Evolutionary conservation across 2,888 invertebrate genomes (phyloP), one percentile per base, ranked within the genome.

Genomic region (Rhogogaster chlorosoma): DNA sequence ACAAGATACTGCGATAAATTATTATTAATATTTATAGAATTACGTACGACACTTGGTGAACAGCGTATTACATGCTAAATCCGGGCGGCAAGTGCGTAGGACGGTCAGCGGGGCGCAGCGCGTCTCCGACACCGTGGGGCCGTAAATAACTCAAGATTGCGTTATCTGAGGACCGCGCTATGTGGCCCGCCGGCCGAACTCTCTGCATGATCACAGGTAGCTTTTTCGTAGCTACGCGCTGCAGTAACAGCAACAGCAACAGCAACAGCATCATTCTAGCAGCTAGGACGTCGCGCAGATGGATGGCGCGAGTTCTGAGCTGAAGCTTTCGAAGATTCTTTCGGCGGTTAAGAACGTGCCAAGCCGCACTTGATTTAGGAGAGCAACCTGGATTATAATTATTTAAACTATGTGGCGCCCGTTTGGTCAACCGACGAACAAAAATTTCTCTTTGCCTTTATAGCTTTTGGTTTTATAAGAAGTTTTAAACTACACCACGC

Each of bases 141-240:
- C 89, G 89, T 89, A 90, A 90, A 90, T 89, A 89, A 90, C 89
- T 89, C 89, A 88, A 88, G 88, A 90, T 89, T 89, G 88, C 87
- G 88, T 88, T 89, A 89, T 88, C 89, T 89, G 87, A 86, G 83
- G 84, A 83, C 85, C 85, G 83, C 22, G 45, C 29, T 71, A n/a
- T n/a, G 42, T 61, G 36, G 49, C 84, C 82, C 45, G 64, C 73
- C 78, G 82, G 15, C 64, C 73, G 9, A 67, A 38, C 49, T 42
- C 83, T 80, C 78, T 83, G 7, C 9, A 29, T 67, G 86, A 87
- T 86, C 86, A 83, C 87, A 87, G 88, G 88, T 88, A 88, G 87
- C 88, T 86, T 38, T 64, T 29, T 36, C 38, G 1, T n/a, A 64
- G 49, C 78, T 78, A 57, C 36, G 57, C 57, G 78, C 57, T 42